Evolutionary conservation across 2,888 invertebrate species (phyloP).

Genomic region (Xanthia icteritia): DNA sequence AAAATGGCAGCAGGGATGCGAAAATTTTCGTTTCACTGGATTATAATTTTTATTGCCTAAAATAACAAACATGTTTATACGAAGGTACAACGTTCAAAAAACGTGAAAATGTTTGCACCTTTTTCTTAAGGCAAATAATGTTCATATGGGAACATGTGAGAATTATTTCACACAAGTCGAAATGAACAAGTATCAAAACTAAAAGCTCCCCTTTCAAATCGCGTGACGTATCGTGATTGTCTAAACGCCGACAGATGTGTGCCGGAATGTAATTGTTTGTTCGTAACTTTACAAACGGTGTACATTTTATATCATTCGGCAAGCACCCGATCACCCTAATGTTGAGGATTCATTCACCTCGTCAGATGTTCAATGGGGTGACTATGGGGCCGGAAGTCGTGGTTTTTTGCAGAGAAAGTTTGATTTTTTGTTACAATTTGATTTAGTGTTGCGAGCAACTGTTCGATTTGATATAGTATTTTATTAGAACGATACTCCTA

Average conservation of each 20-base stretch:
- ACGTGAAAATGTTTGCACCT: background rate
- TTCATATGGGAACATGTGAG: background rate
- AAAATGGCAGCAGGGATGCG: background rate
- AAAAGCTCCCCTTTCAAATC: conserved; percentile 73
- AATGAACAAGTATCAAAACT: conserved; percentile 74
- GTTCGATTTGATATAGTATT: conserved; percentile 47
- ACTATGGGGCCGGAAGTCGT: conserved; percentile 80
- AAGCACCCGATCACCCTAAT: conserved; percentile 82
- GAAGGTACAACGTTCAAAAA: background rate
- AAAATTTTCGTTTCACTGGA: background rate
- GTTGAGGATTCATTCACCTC: conserved; percentile 88
- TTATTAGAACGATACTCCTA: background rate
- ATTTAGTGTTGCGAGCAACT: conserved; percentile 77
- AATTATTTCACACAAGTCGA: background rate
- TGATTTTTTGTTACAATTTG: conserved; percentile 75
- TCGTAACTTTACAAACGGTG: conserved; percentile 83
- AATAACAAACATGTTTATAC: background rate
- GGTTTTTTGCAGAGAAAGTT: conserved; percentile 81
- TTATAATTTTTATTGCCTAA: background rate
- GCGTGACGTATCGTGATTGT: conserved; percentile 90
- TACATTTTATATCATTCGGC: conserved; percentile 86
- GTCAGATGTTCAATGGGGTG: conserved; percentile 89
- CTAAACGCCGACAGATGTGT: conserved; percentile 90
- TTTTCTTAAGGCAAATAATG: background rate
- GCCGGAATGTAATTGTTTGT: conserved; percentile 89